These are phyloP conservation scores for Dreissena rostriformis DNA, from an alignment of 1,140 invertebrate species.

Conservation along the genomic window DNA sequence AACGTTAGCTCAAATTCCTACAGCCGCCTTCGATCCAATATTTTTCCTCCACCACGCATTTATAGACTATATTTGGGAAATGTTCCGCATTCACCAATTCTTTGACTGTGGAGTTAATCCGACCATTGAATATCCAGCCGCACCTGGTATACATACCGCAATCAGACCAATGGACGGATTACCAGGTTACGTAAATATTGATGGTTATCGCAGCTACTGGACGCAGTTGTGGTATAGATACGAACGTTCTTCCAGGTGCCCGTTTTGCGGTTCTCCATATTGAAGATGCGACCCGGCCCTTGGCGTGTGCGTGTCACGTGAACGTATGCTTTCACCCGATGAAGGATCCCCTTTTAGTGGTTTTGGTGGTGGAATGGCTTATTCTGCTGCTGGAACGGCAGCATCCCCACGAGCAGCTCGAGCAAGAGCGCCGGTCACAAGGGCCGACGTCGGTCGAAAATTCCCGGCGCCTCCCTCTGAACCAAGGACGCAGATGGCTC, in stretches of 20 bases:
- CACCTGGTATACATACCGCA: slow-evolving; percentile 9
- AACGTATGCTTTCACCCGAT: not conserved
- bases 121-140: slow-evolving; percentile 17
- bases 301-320: slow-evolving; percentile 29
- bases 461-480: slow-evolving; percentile 46
- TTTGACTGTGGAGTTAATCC: slow-evolving; percentile 42
- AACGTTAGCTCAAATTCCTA: slow-evolving; percentile 65
- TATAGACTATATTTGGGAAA: slow-evolving; percentile 76
- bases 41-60: slow-evolving; percentile 81
- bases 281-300: slow-evolving; percentile 20
- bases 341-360: not conserved
- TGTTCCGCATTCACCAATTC: slow-evolving; percentile 58
- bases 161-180: slow-evolving; percentile 42
- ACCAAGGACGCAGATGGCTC: slow-evolving; percentile 32
- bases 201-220: slow-evolving; percentile 44
- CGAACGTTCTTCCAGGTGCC: slow-evolving; percentile 40
- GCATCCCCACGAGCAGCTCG: not conserved
- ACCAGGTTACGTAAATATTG: slow-evolving; percentile 29
- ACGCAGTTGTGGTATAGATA: slow-evolving; percentile 55
- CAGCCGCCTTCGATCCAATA: slow-evolving; percentile 77
- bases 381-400: not conserved
- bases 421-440: slow-evolving; percentile 8
- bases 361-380: not conserved
- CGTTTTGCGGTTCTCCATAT: slow-evolving; percentile 46
- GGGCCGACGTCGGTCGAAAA: slow-evolving; percentile 9